Conservation (phyloP, 2,797 vertebrate species). For the Oreortyx pictus region DNA sequence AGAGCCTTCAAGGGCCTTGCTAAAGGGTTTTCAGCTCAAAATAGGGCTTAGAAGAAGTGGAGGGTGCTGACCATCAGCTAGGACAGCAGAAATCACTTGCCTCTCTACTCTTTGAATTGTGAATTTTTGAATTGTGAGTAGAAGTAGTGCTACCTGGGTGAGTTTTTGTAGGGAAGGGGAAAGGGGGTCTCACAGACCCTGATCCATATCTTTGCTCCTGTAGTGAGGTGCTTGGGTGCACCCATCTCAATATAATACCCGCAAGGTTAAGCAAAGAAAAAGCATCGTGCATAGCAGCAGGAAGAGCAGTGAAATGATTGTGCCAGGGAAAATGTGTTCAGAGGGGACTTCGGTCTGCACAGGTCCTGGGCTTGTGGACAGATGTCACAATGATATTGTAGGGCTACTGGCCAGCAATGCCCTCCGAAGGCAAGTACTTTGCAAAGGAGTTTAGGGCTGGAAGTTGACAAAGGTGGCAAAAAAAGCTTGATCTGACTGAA, state of each 20-base stretch:
- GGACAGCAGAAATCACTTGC: neutral
- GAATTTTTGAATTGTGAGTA: neutral
- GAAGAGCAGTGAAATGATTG: rapidly evolving
- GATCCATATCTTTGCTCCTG: neutral
- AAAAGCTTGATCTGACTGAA: neutral
- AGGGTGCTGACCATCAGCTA: neutral
- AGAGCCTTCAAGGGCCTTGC: neutral
- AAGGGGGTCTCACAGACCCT: rapidly evolving
- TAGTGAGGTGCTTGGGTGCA: rapidly evolving
- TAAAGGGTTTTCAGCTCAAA: neutral
- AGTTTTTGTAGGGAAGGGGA: neutral
- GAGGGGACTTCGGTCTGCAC: neutral
- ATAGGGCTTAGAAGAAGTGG: neutral
- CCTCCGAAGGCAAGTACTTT: neutral
- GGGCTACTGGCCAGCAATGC: neutral
- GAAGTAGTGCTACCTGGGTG: neutral
- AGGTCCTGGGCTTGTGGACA: rapidly evolving
- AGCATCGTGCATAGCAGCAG: neutral
- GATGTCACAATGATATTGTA: neutral
- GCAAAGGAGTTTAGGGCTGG: neutral
- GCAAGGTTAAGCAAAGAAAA: rapidly evolving
- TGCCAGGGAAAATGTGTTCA: rapidly evolving
- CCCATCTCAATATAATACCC: neutral
- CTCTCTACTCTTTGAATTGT: neutral
- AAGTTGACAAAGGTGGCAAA: neutral